Evolutionary conservation across 35 echinoderm and acorn worm species (phyloP), one percentile per base, ranked within the genome.

Genomic region (Strongylocentrotus purpuratus): DNA sequence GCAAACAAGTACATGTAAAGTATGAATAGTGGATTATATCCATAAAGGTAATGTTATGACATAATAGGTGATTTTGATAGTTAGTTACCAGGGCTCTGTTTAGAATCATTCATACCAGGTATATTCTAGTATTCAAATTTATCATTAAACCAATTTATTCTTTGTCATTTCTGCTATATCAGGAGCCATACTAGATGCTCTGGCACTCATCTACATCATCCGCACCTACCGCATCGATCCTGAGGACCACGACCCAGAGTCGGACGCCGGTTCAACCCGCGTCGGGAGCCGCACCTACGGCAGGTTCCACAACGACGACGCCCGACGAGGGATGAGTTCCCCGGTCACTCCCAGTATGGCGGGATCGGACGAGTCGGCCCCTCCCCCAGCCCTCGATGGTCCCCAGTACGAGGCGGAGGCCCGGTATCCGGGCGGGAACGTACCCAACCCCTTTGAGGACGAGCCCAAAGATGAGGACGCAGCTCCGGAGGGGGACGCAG

Each of bases 131-230:
- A 55, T 59, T 12, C 17, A 9, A 59, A 11, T 14, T 9, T 59
- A 17, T 59, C 11, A 59, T 7, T 59, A 11, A 59, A 59, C 17
- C 5, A 59, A 59, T 59, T 22, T 78, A 55, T n/a, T 78, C 25
- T 28, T 78, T 78, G 50, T 28, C 28, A 78, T 78, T 78, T 28
- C 22, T 78, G 65, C 65, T 78, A 31, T 78, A 78, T 28, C 20
- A 93, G 91, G 91, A 50, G 91, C 91, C 45, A 93, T 93, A 31
- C 48, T 93, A 28, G 91, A 93, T 93, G 48, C 13, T 48, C 91
- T 93, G 5, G 91, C 91, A 47, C 13, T 93, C n/a, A 46, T 93
- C 91, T 93, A 93, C 91, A 93, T 93, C 91, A 93, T 93, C 47
- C 32, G 91, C 11, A 93, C 91, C 46, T 93, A 93, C 48, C 91